These are phyloP conservation scores for Gymnocephalus cernua DNA, from an alignment of 2,113 vertebrate genomes.

Conservation along the genomic window DNA sequence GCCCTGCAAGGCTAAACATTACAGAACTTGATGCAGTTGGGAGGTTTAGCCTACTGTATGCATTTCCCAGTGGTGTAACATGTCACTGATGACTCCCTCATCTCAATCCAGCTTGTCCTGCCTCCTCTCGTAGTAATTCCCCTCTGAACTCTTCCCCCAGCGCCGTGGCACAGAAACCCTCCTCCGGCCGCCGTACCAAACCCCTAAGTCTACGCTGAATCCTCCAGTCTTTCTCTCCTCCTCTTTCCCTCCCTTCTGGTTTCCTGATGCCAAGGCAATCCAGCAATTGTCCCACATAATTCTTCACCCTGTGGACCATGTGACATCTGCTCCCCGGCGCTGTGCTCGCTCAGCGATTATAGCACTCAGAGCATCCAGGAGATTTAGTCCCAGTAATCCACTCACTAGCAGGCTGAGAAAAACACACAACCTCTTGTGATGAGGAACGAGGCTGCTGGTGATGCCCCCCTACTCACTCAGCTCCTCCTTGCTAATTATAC, in stretches of 20 bases:
- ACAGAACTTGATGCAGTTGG: slow-evolving; percentile 11
- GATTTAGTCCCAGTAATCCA: slow-evolving; percentile 86
- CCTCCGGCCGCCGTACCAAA: background rate
- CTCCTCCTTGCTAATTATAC: slow-evolving; percentile 44
- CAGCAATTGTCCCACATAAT: slow-evolving; percentile 82
- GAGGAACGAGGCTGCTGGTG: slow-evolving; percentile 24
- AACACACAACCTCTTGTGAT: slow-evolving; percentile 65
- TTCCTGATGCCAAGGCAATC: slow-evolving; percentile 70
- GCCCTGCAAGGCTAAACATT: slow-evolving; percentile 17
- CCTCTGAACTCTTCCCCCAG: slow-evolving; percentile 47
- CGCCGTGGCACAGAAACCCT: slow-evolving; percentile 39
- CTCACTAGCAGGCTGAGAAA: slow-evolving; percentile 73
- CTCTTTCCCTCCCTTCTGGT: slow-evolving; percentile 31
- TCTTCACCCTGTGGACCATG: slow-evolving; percentile 81
- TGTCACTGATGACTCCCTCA: slow-evolving; percentile 46
- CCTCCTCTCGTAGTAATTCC: slow-evolving; percentile 58
- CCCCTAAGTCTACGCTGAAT: slow-evolving; percentile 32
- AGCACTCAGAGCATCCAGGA: slow-evolving; percentile 83
- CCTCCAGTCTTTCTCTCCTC: slow-evolving; percentile 27
- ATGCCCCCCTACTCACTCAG: slow-evolving; percentile 14
- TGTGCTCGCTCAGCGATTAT: slow-evolving; percentile 82
- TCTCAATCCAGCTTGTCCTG: slow-evolving; percentile 56
- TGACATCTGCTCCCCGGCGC: slow-evolving; percentile 83
- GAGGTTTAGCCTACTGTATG: slow-evolving; percentile 50
- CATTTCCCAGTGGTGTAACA: slow-evolving; percentile 34